Evolutionary conservation across 2,797 vertebrate species (phyloP).

Genomic region (Muscicapa striata): DNA sequence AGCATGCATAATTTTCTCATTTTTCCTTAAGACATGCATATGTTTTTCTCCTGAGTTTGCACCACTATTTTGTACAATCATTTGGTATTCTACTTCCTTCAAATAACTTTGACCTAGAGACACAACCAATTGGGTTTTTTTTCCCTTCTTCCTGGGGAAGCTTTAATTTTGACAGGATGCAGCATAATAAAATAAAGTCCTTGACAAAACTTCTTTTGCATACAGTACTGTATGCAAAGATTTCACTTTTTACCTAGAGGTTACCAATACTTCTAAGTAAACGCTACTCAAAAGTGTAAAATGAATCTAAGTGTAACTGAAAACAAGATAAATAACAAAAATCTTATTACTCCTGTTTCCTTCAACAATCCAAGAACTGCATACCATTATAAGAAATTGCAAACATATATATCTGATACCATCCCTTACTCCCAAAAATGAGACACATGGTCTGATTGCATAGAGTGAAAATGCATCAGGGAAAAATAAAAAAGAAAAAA

Average conservation of each 20-base stretch:
- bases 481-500: neutral
- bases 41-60: slow-evolving; percentile 48
- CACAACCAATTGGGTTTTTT: neutral
- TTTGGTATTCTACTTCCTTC: neutral
- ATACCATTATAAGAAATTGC: neutral
- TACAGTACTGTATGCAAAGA: neutral
- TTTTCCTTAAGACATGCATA: neutral
- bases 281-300: neutral
- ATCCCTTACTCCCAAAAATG: neutral
- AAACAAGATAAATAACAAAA: neutral
- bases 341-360: neutral
- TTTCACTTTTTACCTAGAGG: neutral
- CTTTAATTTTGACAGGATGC: neutral
- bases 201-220: neutral
- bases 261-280: neutral
- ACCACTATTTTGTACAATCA: slow-evolving; percentile 33
- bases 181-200: slow-evolving; percentile 17
- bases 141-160: neutral
- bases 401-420: accelerated
- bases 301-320: neutral
- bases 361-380: neutral
- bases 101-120: neutral
- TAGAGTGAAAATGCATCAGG: neutral
- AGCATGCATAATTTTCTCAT: slow-evolving; percentile 10
- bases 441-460: neutral